Percentiles rank a stretch among this genome's conserved stretches.
phyloP scores from a whole-genome alignment of 2,113 vertebrate genomes.

The Lepus timidus region DNA sequence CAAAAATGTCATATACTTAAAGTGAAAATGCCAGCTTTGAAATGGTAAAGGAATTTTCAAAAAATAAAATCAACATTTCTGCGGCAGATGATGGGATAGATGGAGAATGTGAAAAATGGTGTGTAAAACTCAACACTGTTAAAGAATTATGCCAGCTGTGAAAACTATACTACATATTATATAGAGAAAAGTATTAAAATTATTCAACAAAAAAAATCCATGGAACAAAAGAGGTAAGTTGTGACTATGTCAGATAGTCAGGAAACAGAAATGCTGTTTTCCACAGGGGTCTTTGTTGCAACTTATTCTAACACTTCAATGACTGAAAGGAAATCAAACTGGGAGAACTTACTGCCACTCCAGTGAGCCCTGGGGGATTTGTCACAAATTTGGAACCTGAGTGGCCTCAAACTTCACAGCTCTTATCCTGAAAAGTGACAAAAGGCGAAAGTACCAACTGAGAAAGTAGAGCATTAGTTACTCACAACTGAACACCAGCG shows the following conservation, averaged over 20 bases:
- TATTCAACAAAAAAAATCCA: slow-evolving; percentile 26
- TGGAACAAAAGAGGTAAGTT: slow-evolving; percentile 51
- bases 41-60: slow-evolving; percentile 30
- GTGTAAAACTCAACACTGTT: background rate
- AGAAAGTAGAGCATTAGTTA: slow-evolving; percentile 70
- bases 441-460: slow-evolving; percentile 69
- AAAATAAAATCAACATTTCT: slow-evolving; percentile 48
- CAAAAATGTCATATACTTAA: slow-evolving; percentile 43
- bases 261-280: slow-evolving; percentile 59
- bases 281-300: slow-evolving; percentile 8
- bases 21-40: slow-evolving; percentile 58
- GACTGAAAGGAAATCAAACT: slow-evolving; percentile 79
- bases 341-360: slow-evolving; percentile 77
- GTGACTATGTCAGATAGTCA: background rate
- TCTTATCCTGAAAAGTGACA: slow-evolving; percentile 69
- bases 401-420: slow-evolving; percentile 71
- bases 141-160: background rate
- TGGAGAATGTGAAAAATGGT: background rate
- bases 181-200: slow-evolving; percentile 59
- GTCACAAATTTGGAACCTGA: slow-evolving; percentile 79
- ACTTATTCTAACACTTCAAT: slow-evolving; percentile 66
- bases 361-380: slow-evolving; percentile 73
- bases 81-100: background rate
- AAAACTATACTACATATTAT: background rate
- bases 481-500: slow-evolving; percentile 17